Evolutionary conservation across 2,888 invertebrate species (phyloP), one percentile per base, ranked within the genome.

Genomic region (Ryuthela nishihirai): DNA sequence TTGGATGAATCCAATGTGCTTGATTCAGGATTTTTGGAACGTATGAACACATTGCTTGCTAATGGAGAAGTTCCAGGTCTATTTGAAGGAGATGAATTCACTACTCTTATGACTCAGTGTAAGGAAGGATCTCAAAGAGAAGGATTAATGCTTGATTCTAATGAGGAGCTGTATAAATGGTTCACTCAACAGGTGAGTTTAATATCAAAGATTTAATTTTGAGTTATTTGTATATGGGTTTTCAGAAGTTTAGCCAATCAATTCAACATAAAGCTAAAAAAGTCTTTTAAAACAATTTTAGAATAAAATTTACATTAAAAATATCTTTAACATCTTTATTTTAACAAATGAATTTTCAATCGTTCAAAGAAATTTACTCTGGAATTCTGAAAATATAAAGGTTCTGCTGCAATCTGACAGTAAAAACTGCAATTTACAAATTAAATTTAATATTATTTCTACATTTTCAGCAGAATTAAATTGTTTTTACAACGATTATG

Each of bases 131-230:
- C 98, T 1, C 95, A 95, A 72, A 81, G 97, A 56, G 97, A 98
- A 77, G 99, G 99, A 4, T 80, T 95, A 38, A 99, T 99, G 97
- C 78, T 99, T 41, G 99, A 99, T 76, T 93, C 97, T 0, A 90
- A 88, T 69, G 99, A 99, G 74, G 99, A 99, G 75, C 78, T 99
- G 9, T 99, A 99, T 77, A 99, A 99, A 79, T 99, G 99, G 98
- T 99, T 99, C 76, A 99, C 99, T 0, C 91, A 92, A 23, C 70
- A 79, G 75, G 78, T 79, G 52, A 17, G 62, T 25, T 20, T 41
- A 20, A 21, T 39, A 4, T 18, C 17, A 39, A 17, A 7, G 9
- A 2, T n/a, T n/a, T n/a, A n/a, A n/a, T n/a, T 20, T 21, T 39
- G 4, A 15, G n/a, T 42, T 15, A n/a, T 21, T 42, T 26, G 23